Conservation (phyloP, 53 echinoderm and acorn worm genomes). For the Patiria pectinifera region DNA sequence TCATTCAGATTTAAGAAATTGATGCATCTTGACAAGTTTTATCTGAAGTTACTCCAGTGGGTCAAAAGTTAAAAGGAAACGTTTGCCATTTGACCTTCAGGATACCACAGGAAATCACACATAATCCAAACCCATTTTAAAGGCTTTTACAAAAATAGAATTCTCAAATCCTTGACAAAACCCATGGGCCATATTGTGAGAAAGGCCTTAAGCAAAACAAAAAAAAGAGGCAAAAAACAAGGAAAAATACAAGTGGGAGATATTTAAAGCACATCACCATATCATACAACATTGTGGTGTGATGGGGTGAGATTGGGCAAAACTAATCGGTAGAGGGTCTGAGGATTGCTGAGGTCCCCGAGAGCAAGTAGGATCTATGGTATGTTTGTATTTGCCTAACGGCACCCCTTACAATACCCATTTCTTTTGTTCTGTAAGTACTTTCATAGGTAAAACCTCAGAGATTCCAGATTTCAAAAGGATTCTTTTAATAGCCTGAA, state of each 20-base stretch:
- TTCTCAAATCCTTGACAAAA: slow-evolving; percentile 12
- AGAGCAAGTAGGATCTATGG: too few species aligned
- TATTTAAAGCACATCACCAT: neutral
- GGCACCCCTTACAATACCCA: too few species aligned
- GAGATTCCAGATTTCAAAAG: too few species aligned
- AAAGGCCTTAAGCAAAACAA: neutral
- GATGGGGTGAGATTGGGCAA: neutral
- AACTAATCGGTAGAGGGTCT: too few species aligned
- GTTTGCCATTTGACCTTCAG: neutral
- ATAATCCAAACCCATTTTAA: neutral
- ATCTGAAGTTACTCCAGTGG: neutral
- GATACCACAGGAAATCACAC: slow-evolving; percentile 16
- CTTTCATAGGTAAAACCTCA: too few species aligned
- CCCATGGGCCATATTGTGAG: neutral
- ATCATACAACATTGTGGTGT: neutral
- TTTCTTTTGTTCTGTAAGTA: too few species aligned
- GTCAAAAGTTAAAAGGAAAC: neutral
- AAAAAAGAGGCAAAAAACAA: neutral
- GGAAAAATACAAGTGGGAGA: neutral
- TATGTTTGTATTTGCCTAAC: too few species aligned
- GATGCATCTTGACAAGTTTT: neutral
- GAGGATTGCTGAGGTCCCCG: too few species aligned
- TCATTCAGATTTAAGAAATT: too few species aligned
- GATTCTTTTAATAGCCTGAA: too few species aligned
- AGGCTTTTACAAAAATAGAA: neutral